A percentile compares a stretch with the other conserved stretches of the same genome.
Conservation (phyloP, 2,113 vertebrate species). For the Leucosticte australis region DNA sequence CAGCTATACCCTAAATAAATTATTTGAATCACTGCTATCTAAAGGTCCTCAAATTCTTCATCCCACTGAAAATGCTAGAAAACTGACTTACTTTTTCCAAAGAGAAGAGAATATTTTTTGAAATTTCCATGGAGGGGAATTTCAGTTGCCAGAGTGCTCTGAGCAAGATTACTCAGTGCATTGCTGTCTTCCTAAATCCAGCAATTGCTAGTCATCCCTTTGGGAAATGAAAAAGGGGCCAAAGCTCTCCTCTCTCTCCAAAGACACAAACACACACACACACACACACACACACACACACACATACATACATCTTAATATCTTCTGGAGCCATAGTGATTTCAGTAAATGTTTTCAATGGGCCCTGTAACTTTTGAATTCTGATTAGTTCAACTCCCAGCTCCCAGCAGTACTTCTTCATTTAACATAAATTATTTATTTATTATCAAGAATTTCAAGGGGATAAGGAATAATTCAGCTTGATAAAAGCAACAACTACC, state of each 20-base stretch:
- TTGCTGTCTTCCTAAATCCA: background rate
- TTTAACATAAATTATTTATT: constrained; percentile 73
- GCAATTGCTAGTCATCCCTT: background rate
- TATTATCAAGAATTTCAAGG: constrained; percentile 59
- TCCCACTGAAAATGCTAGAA: background rate
- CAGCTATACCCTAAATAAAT: background rate
- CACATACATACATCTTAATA: background rate
- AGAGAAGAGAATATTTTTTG: background rate
- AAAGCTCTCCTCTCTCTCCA: background rate
- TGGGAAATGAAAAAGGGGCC: background rate
- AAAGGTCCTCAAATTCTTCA: background rate
- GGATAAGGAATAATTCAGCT: constrained; percentile 51
- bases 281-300: background rate
- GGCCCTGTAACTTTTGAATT: background rate
- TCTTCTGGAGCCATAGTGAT: background rate
- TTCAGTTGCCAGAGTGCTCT: background rate
- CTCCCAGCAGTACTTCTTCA: constrained; percentile 31
- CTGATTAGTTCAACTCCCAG: constrained; percentile 11
- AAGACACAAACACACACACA: background rate
- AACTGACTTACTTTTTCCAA: background rate
- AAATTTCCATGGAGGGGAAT: background rate
- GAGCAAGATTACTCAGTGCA: background rate
- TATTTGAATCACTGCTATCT: background rate
- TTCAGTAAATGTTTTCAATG: constrained; percentile 25
- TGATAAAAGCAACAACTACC: constrained; percentile 33